phyloP scores from a whole-genome alignment of 2,797 vertebrate species.

The Pipistrellus kuhlii region DNA sequence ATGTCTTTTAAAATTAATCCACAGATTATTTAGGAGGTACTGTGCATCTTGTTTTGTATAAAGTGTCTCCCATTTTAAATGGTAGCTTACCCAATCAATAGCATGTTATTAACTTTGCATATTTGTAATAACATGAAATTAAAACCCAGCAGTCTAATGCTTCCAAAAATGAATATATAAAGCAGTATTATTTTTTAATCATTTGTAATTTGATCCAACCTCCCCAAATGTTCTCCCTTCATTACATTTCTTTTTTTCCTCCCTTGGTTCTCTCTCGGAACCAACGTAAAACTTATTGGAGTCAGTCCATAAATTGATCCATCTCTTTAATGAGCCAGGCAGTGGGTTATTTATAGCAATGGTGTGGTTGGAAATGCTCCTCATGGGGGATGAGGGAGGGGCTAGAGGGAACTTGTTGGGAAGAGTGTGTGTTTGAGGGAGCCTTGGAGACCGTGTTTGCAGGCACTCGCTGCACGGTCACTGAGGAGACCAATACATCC shows the following conservation, averaged over 20 bases:
- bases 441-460: neutral
- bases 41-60: neutral
- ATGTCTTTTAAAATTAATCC: conserved; percentile 5
- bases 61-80: conserved; percentile 52
- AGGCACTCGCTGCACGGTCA: neutral
- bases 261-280: conserved; percentile 10
- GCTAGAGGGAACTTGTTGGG: neutral
- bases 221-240: conserved; percentile 24
- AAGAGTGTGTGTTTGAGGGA: neutral
- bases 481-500: neutral
- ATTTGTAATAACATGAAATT: conserved; percentile 66
- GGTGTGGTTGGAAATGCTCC: neutral
- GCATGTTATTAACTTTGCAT: conserved; percentile 66
- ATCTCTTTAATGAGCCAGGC: conserved; percentile 18
- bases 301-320: conserved; percentile 2
- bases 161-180: conserved; percentile 55
- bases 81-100: conserved; percentile 15
- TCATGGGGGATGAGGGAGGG: neutral
- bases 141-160: conserved; percentile 30
- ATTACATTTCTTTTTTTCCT: conserved; percentile 10
- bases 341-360: conserved; percentile 13
- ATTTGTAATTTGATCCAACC: conserved; percentile 64
- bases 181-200: conserved; percentile 64
- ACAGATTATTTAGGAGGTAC: conserved; percentile 37
- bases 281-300: conserved; percentile 23